A percentile compares a stretch with the other conserved stretches of the same genome.
phyloP scores from a whole-genome alignment of 2,113 vertebrate genomes.

The Phalacrocorax brasilianus region DNA sequence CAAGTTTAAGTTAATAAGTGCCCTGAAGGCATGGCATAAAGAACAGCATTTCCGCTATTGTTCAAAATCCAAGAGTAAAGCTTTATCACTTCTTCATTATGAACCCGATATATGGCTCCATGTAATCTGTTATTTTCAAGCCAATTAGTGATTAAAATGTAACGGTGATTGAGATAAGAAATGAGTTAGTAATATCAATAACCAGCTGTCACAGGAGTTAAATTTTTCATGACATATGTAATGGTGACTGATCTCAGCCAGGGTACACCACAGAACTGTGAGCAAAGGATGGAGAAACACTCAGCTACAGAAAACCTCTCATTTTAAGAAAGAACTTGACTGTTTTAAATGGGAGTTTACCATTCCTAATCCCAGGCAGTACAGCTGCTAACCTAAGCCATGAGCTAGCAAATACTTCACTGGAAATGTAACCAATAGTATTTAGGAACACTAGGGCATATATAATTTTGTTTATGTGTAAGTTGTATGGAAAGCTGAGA shows the following conservation, averaged over 20 bases:
- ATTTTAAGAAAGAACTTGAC: not conserved
- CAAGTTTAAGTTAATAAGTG: not conserved
- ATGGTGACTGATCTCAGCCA: not conserved
- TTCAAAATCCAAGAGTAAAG: not conserved
- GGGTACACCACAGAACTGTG: not conserved
- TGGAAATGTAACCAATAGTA: not conserved
- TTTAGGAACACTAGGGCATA: not conserved
- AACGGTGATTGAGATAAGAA: not conserved
- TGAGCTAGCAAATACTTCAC: not conserved
- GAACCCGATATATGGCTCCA: rapidly evolving
- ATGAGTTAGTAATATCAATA: not conserved
- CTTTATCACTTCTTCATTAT: not conserved
- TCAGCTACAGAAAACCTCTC: not conserved
- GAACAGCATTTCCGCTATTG: not conserved
- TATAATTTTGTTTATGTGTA: not conserved
- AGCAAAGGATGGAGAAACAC: not conserved
- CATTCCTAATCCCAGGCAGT: not conserved
- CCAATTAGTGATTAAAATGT: not conserved
- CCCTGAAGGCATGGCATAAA: not conserved
- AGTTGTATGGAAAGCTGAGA: not conserved
- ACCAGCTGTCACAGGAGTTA: not conserved
- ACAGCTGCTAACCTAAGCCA: not conserved
- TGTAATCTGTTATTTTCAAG: not conserved
- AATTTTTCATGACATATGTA: not conserved
- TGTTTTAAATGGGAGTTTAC: not conserved